A percentile compares a stretch with the other conserved stretches of the same genome.
phyloP scores from a whole-genome alignment of 1,140 invertebrate species.

The Drosophila varians region DNA sequence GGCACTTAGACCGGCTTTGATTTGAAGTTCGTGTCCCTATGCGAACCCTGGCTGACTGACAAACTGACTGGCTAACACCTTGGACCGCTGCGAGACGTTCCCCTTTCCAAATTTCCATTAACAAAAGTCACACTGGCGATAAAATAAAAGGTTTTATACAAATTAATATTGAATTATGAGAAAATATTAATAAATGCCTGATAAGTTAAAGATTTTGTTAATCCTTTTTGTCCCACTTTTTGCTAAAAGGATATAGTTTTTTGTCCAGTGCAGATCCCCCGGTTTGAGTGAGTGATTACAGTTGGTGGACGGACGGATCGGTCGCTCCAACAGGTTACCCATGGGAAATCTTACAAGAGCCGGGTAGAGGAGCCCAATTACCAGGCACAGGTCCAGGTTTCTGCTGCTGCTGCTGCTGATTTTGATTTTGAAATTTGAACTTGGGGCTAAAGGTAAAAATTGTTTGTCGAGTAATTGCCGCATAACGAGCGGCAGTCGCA shows the following conservation, averaged over 20 bases:
- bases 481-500: conserved; percentile 66
- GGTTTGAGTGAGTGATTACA: conserved; percentile 76
- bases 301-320: conserved; percentile 36
- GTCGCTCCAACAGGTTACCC: conserved; percentile 75
- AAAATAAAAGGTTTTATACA: not conserved
- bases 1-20: conserved; percentile 78
- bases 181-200: not conserved
- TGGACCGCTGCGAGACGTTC: conserved; percentile 33
- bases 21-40: conserved; percentile 81
- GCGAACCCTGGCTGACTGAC: conserved; percentile 53
- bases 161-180: not conserved
- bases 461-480: conserved; percentile 81
- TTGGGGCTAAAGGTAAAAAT: conserved; percentile 82
- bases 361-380: conserved; percentile 62
- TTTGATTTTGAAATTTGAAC: conserved; percentile 82
- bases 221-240: not conserved
- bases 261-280: conserved; percentile 28
- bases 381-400: conserved; percentile 36
- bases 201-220: no score
- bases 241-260: not conserved
- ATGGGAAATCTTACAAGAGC: conserved; percentile 69
- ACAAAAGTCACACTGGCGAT: not conserved
- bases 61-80: conserved; percentile 67
- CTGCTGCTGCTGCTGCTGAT: conserved; percentile 48
- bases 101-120: conserved; percentile 2